Percentiles rank a stretch among this genome's conserved stretches.
These are phyloP conservation scores for Lepus americanus DNA, from an alignment of 2,113 vertebrate genomes.

Conservation along the genomic window DNA sequence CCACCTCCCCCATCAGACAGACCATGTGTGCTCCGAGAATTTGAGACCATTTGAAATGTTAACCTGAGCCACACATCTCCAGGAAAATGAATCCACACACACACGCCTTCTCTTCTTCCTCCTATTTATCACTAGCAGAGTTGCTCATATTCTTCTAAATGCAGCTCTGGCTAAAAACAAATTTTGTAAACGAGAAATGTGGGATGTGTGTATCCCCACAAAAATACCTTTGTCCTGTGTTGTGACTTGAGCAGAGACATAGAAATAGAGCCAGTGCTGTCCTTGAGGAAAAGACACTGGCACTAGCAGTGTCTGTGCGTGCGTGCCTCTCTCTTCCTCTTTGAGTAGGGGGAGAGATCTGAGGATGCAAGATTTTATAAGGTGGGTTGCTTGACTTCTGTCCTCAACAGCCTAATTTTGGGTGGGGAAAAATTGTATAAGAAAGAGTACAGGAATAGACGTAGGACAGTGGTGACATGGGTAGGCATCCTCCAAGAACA, in stretches of 20 bases:
- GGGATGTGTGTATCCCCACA: constrained; percentile 55
- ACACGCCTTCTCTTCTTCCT: constrained; percentile 40
- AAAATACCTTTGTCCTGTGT: constrained; percentile 33
- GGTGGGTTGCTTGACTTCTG: background rate
- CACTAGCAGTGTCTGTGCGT: background rate
- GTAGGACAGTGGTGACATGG: background rate
- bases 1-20: background rate
- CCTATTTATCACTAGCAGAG: background rate
- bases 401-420: background rate
- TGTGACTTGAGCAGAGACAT: constrained; percentile 17
- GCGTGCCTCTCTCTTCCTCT: background rate
- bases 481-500: background rate
- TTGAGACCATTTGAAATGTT: constrained; percentile 68
- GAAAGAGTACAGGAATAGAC: background rate
- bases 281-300: background rate
- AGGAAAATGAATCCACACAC: constrained; percentile 32
- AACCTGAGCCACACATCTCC: constrained; percentile 12
- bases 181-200: constrained; percentile 60
- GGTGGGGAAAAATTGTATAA: constrained; percentile 6
- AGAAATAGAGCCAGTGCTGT: background rate
- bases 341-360: background rate
- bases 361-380: background rate
- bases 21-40: constrained; percentile 40
- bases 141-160: constrained; percentile 56
- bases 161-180: constrained; percentile 71